Evolutionary conservation across 2,113 vertebrate genomes (phyloP), one percentile per base, ranked within the genome.

Genomic region (Trematomus loennbergii): DNA sequence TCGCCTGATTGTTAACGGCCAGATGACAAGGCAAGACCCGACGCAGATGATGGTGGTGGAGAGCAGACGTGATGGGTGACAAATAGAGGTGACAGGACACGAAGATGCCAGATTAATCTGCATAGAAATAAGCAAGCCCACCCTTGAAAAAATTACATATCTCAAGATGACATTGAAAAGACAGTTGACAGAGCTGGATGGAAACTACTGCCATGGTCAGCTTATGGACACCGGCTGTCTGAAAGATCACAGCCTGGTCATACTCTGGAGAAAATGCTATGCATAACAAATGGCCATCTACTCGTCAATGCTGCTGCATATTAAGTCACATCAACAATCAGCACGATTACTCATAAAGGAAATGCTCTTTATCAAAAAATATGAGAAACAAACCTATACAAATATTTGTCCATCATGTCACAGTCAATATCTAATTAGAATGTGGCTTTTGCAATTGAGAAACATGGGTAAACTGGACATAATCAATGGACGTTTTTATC

Each of bases 1-100:
- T 64, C 36, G 60, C 45, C 78, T 89, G 84, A 82, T 60, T 72
- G 79, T 91, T 89, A 84, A 50, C 40, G 64, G 57, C 78, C 9
- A 43, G 58, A 59, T 81, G 81, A 91, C 74, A 78, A 62, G 83
- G 65, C 61, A 40, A n/a, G 75, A 81, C 63, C 45, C 10, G 45
- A 22, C 40, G 22, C 36, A 66, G 79, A 83, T 79, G 78, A 85
- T 57, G 61, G 70, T 3, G n/a, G 17, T 36, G 12, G 72, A 58
- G 60, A 50, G 65, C 46, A 67, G 67, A 60, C 2, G 9, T 72
- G 81, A 78, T 13, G 59, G 64, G 49, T 49, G 79, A 75, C 84
- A 81, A 50, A 76, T 16, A 15, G 81, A 82, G 79, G 77, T 79
- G 75, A 87, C 69, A 61, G 69, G 84, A 86, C 78, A 75, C 7